Percentiles rank a stretch among this genome's conserved stretches.
phyloP scores from a whole-genome alignment of 92 coral and sea anemone genomes.

The Epizoanthus fatuus region DNA sequence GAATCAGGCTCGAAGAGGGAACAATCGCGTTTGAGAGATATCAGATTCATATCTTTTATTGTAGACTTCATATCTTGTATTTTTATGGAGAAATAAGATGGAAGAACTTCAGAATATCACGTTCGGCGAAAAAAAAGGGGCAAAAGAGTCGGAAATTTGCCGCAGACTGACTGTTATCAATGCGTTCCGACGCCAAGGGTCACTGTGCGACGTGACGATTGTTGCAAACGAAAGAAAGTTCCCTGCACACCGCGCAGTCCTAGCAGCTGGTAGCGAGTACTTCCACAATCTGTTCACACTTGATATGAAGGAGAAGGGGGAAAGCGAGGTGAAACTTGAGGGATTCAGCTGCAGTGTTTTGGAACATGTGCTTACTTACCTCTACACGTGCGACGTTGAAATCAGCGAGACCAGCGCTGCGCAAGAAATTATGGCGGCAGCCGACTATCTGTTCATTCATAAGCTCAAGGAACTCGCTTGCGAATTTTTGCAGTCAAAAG shows the following conservation, averaged over 20 bases:
- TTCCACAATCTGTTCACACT: conserved; percentile 36
- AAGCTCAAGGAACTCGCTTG: conserved; percentile 44
- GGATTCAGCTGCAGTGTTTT: conserved; percentile 43
- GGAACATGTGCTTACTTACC: conserved; percentile 50
- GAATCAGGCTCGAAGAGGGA: conserved; percentile 1
- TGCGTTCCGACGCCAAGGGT: conserved; percentile 31
- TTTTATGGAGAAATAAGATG: not conserved
- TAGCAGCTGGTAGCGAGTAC: conserved; percentile 52
- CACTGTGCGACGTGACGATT: conserved; percentile 38
- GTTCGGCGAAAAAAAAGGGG: conserved; percentile 34
- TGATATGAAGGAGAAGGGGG: conserved; percentile 63
- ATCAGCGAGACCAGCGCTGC: conserved; percentile 30
- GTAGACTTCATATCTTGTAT: not conserved
- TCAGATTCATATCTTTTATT: not conserved
- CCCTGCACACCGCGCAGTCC: conserved; percentile 30
- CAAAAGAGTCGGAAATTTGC: conserved; percentile 45
- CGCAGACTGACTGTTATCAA: conserved; percentile 27
- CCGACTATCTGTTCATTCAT: conserved; percentile 39
- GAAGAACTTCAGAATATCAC: conserved; percentile 44
- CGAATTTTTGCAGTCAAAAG: conserved; percentile 45
- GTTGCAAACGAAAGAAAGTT: conserved; percentile 35
- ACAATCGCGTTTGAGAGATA: not conserved
- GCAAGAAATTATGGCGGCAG: conserved; percentile 45
- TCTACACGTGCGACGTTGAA: conserved; percentile 46
- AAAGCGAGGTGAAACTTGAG: conserved; percentile 42